A percentile compares a stretch with the other conserved stretches of the same genome.
Evolutionary conservation across 1,140 invertebrate genomes (phyloP).

Genomic region (Neoseiulus cucumeris): DNA sequence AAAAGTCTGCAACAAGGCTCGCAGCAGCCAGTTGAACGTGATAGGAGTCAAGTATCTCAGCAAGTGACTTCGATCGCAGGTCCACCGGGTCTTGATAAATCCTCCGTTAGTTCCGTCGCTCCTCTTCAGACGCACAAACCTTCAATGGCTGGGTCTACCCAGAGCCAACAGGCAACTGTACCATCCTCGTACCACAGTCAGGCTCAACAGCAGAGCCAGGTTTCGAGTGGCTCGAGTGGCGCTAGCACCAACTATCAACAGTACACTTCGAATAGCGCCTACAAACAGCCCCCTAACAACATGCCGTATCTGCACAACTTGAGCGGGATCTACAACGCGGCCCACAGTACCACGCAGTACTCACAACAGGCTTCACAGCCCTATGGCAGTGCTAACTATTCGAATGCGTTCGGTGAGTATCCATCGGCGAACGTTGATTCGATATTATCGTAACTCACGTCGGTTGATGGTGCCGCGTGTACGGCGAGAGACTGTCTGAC

Average conservation of each 20-base stretch:
- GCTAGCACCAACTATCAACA: background rate
- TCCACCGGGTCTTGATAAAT: background rate
- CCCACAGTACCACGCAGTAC: constrained; percentile 4
- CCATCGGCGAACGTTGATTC: too few relatives aligned
- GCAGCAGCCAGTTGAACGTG: too few relatives aligned
- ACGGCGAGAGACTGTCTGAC: too few relatives aligned
- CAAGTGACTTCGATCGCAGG: background rate
- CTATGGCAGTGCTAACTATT: constrained; percentile 1
- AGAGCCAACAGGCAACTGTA: background rate
- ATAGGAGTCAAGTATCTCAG: too few relatives aligned
- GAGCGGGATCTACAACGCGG: background rate
- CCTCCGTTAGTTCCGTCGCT: background rate
- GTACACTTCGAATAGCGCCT: background rate
- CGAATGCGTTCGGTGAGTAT: background rate
- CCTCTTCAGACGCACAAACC: background rate
- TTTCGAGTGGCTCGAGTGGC: background rate
- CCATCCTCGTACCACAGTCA: background rate
- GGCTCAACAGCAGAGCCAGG: background rate
- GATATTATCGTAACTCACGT: too few relatives aligned
- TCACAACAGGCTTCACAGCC: background rate
- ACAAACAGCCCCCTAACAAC: background rate
- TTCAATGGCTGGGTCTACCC: background rate
- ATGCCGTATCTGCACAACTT: constrained; percentile 8
- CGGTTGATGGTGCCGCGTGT: too few relatives aligned
- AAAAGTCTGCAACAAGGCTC: too few relatives aligned